A percentile compares a stretch with the other conserved stretches of the same genome.
These are phyloP conservation scores for Nymphalis polychloros DNA, from an alignment of 2,888 invertebrate species.

Conservation along the genomic window DNA sequence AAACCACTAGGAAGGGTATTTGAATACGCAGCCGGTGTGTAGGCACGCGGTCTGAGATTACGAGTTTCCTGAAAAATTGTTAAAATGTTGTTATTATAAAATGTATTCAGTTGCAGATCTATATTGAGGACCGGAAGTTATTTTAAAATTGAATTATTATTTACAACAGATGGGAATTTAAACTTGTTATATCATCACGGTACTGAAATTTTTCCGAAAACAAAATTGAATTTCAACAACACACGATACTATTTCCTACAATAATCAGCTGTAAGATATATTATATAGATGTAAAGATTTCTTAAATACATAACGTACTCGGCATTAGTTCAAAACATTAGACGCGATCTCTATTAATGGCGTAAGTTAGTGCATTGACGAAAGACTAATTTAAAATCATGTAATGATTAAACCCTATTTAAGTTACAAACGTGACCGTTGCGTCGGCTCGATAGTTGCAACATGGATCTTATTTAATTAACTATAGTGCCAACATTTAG, in stretches of 20 bases:
- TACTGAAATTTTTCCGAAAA: too few relatives aligned
- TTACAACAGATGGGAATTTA: too few relatives aligned
- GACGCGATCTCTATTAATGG: background rate
- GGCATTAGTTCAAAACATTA: background rate
- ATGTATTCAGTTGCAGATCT: background rate
- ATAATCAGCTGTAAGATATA: too few relatives aligned
- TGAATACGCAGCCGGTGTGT: slow-evolving; percentile 62
- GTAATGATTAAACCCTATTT: background rate
- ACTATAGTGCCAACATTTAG: slow-evolving; percentile 1
- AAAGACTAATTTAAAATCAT: slow-evolving; percentile 1
- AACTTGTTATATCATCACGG: too few relatives aligned
- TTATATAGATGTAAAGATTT: too few relatives aligned
- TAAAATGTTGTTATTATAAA: background rate
- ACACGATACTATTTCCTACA: too few relatives aligned
- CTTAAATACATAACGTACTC: too few relatives aligned
- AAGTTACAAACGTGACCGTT: slow-evolving; percentile 5
- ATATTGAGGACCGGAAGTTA: too few relatives aligned
- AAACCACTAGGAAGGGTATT: slow-evolving; percentile 73
- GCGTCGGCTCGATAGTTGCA: background rate
- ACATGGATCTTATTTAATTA: background rate
- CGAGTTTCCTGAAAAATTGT: slow-evolving; percentile 64
- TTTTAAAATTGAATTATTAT: too few relatives aligned
- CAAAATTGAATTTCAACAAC: too few relatives aligned
- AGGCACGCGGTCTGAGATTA: slow-evolving; percentile 75
- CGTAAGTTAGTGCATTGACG: background rate